These are phyloP conservation scores for Dunckerocampus dactyliophorus DNA, from an alignment of 2,113 vertebrate genomes.

Conservation along the genomic window DNA sequence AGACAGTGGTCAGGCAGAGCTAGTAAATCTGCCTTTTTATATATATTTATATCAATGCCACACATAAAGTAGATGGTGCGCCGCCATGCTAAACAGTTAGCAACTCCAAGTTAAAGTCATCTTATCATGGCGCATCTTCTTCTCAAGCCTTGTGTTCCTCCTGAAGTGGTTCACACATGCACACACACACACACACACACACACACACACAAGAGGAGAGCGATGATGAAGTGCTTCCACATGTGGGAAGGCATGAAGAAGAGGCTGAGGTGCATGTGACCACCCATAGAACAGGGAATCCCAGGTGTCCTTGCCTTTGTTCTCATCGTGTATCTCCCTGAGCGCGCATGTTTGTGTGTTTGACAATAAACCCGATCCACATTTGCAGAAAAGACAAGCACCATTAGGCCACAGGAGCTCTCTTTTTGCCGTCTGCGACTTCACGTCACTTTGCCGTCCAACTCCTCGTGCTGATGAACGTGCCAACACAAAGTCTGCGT, in stretches of 20 bases:
- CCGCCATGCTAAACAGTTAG: not conserved
- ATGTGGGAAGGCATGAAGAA: slow-evolving; percentile 64
- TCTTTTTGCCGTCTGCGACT: not conserved
- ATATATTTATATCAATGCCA: slow-evolving; percentile 10
- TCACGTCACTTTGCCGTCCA: slow-evolving; percentile 1
- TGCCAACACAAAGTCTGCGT: slow-evolving; percentile 5
- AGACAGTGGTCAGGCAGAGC: slow-evolving; percentile 19
- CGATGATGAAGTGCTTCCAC: slow-evolving; percentile 69
- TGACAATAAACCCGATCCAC: not conserved
- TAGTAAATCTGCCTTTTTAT: slow-evolving; percentile 2
- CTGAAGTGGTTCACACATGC: slow-evolving; percentile 30
- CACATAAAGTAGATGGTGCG: not conserved
- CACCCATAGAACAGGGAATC: slow-evolving; percentile 64
- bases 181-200: slow-evolving; percentile 26
- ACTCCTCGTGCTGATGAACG: slow-evolving; percentile 5
- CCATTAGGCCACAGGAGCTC: not conserved
- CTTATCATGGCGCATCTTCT: slow-evolving; percentile 32
- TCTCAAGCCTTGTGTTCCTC: slow-evolving; percentile 34
- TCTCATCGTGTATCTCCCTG: slow-evolving; percentile 43
- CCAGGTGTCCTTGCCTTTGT: slow-evolving; percentile 69
- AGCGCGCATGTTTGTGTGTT: slow-evolving; percentile 13
- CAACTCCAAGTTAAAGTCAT: not conserved
- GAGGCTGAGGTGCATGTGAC: slow-evolving; percentile 59
- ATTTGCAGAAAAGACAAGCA: not conserved
- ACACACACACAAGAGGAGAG: slow-evolving; percentile 15